Evolutionary conservation across 2,888 invertebrate genomes (phyloP), one percentile per base, ranked within the genome.

Genomic region (Chrysolina oricalcia): DNA sequence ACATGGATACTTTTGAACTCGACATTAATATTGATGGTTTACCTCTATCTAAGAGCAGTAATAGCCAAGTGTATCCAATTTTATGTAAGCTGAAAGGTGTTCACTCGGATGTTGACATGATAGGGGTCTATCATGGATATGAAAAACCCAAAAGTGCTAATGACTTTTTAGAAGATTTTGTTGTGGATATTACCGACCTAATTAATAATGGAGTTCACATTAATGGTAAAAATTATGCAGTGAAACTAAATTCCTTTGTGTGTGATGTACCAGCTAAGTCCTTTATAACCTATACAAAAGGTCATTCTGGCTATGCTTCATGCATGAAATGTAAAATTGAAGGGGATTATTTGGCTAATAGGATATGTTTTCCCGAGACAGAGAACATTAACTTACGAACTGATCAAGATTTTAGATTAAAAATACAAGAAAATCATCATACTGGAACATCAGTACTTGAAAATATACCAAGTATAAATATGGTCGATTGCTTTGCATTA

Each of bases 381-480:
- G 43, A 13, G 27, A 59, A 59, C 23, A 19, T 21, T 21, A n/a
- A 59, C 8, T 59, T 19, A 21, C 13, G 19, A n/a, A 59, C 59
- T 21, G 13, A 19, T 17, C 21, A 59, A 13, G 23, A 63, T 63
- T 63, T 35, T 78, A 56, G 73, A 46, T 59, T 63, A n/a, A 70
- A 71, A 67, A 19, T 19, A 35, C 70, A 78, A 73, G 73, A 74
- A 69, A 69, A 77, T 65, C 75, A 75, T 67, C 79, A 79, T 46
- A 67, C 46, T 56, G 71, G 69, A 13, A 70, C 62, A 40, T 70
- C 69, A 48, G n/a, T n/a, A 41, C n/a, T n/a, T n/a, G n/a, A n/a
- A n/a, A n/a, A n/a, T n/a, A n/a, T n/a, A n/a, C n/a, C n/a, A n/a
- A n/a, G n/a, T n/a, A n/a, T n/a, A n/a, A n/a, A n/a, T n/a, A n/a